Conservation (phyloP, 1,140 invertebrate species). For the Nylanderia fulva region DNA sequence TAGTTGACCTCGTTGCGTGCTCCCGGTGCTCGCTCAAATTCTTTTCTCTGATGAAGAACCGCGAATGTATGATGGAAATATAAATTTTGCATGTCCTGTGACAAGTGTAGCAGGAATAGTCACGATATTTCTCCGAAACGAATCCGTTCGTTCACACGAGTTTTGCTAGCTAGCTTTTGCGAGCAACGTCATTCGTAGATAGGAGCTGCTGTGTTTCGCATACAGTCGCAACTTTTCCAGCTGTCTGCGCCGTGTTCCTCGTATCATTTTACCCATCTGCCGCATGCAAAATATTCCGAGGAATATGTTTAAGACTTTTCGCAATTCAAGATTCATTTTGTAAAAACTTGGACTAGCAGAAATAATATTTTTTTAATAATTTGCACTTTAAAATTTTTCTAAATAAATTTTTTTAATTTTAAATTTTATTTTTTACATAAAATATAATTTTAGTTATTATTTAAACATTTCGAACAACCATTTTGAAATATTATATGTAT, state of each 20-base stretch:
- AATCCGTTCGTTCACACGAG: slow-evolving; percentile 49
- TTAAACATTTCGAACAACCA: neutral
- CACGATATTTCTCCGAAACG: slow-evolving; percentile 51
- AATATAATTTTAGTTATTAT: neutral
- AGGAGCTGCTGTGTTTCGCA: slow-evolving; percentile 33
- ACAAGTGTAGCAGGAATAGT: slow-evolving; percentile 29
- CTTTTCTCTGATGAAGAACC: slow-evolving; percentile 31
- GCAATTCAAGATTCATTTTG: slow-evolving; percentile 6
- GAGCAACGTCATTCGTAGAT: slow-evolving; percentile 22
- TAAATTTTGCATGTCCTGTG: slow-evolving; percentile 42
- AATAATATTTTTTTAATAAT: neutral
- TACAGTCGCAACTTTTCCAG: slow-evolving; percentile 47
- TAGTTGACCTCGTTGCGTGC: slow-evolving; percentile 10
- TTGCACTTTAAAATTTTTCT: neutral
- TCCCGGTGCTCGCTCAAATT: slow-evolving; percentile 1
- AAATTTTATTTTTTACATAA: neutral
- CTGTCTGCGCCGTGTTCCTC: slow-evolving; percentile 31
- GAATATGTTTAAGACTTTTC: slow-evolving; percentile 23
- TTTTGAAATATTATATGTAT: neutral
- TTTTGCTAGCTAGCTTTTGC: slow-evolving; percentile 51
- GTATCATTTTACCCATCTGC: slow-evolving; percentile 34
- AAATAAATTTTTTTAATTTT: neutral
- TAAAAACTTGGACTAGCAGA: neutral
- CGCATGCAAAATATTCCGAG: slow-evolving; percentile 17
- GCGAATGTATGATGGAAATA: slow-evolving; percentile 32